These are phyloP conservation scores for Forbesichthys agassizii DNA, from an alignment of 2,113 vertebrate genomes.

Conservation along the genomic window DNA sequence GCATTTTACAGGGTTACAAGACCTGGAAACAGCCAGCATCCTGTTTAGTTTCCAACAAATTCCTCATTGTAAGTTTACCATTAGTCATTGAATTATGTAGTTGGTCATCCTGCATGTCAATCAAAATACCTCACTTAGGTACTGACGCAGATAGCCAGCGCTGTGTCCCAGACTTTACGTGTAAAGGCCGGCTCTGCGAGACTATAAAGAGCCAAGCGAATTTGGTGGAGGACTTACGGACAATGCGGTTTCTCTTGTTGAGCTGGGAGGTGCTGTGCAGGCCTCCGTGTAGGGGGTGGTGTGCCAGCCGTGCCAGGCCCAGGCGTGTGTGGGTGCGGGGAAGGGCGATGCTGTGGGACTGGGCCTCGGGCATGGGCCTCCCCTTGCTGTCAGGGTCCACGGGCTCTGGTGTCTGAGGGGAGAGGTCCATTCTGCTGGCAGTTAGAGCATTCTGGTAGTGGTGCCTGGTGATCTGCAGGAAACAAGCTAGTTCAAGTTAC, in stretches of 20 bases:
- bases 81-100: no score
- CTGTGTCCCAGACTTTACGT: no score
- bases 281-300: slow-evolving; percentile 66
- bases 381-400: slow-evolving; percentile 60
- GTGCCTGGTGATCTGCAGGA: slow-evolving; percentile 86
- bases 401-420: slow-evolving; percentile 90
- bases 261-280: slow-evolving; percentile 75
- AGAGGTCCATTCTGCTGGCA: slow-evolving; percentile 92
- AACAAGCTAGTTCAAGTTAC: no score
- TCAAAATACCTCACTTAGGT: no score
- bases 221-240: slow-evolving; percentile 71
- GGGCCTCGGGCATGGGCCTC: slow-evolving; percentile 64
- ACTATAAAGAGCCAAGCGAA: background rate
- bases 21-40: no score
- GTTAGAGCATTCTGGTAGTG: slow-evolving; percentile 95
- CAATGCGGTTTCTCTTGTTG: slow-evolving; percentile 82
- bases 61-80: no score
- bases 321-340: slow-evolving; percentile 64
- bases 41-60: no score
- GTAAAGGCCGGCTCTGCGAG: no score
- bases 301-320: slow-evolving; percentile 69
- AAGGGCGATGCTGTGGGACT: slow-evolving; percentile 75
- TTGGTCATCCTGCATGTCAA: no score
- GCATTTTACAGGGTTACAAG: no score
- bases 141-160: no score